A percentile compares a stretch with the other conserved stretches of the same genome.
phyloP scores from a whole-genome alignment of 2,113 vertebrate species.

The Tupaia tana region DNA sequence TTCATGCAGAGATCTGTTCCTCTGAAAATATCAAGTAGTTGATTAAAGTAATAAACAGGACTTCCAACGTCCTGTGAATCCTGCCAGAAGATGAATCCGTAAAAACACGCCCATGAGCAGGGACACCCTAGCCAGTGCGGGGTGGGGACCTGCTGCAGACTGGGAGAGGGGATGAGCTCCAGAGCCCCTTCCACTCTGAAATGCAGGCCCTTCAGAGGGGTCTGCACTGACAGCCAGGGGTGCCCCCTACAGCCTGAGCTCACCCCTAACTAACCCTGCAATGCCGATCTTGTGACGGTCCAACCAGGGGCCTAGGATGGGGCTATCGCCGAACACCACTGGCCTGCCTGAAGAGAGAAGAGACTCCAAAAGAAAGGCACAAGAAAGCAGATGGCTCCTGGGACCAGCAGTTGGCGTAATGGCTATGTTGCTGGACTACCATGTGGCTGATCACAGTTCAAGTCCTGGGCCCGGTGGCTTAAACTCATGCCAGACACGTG shows the following conservation, averaged over 20 bases:
- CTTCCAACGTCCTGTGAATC: background rate
- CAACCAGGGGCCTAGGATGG: accelerated
- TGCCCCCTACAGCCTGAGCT: accelerated
- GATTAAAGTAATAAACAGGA: accelerated
- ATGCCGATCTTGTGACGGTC: accelerated
- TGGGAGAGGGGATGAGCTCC: no score
- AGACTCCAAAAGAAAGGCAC: background rate
- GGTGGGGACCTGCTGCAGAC: background rate
- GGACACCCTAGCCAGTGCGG: accelerated
- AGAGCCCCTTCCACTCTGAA: no score
- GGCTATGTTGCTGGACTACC: no score
- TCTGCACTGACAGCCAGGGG: accelerated
- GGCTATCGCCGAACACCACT: accelerated
- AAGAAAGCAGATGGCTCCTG: no score
- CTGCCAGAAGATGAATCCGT: background rate
- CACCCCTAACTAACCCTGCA: accelerated
- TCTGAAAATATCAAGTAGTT: background rate
- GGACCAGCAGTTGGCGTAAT: no score
- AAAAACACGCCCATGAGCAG: background rate
- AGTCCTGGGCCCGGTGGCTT: no score
- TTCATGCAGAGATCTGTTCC: background rate
- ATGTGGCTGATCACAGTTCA: no score
- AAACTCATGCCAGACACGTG: no score
- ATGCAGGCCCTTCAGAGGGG: background rate
- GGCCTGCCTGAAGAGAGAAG: background rate